These are phyloP conservation scores for Anolis apletophallus DNA, from an alignment of 2,797 vertebrate species.

Conservation along the genomic window DNA sequence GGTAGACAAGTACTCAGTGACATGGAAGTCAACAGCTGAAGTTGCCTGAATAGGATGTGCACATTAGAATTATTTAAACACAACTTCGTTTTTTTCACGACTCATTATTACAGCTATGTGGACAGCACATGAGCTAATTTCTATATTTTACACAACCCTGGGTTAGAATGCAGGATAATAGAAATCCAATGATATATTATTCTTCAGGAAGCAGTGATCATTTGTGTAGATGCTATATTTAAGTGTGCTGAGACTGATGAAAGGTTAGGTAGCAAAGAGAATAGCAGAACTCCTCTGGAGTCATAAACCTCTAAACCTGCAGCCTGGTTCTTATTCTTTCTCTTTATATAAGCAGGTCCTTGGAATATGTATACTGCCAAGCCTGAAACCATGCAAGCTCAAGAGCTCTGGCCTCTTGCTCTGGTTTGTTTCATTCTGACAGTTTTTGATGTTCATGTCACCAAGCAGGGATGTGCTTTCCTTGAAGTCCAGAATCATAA, in stretches of 20 bases:
- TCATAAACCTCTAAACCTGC: background rate
- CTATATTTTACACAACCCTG: background rate
- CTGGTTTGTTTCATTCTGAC: background rate
- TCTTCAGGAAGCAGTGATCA: background rate
- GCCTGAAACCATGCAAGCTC: background rate
- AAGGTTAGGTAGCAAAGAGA: background rate
- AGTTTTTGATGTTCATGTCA: background rate
- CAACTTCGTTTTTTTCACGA: background rate
- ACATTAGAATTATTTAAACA: background rate
- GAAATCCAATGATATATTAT: background rate
- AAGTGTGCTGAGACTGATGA: background rate
- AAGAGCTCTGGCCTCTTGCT: background rate
- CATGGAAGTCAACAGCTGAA: background rate
- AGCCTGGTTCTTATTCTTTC: background rate
- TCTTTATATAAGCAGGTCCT: background rate
- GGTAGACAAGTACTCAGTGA: background rate
- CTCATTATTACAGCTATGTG: background rate
- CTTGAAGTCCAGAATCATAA: background rate
- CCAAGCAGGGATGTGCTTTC: background rate
- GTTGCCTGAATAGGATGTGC: background rate
- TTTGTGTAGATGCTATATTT: background rate
- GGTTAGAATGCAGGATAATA: no score
- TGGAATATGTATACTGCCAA: background rate
- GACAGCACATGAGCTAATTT: background rate
- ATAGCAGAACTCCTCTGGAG: background rate